Conservation (phyloP, 1,140 invertebrate species). For the Polypedilum vanderplanki region DNA sequence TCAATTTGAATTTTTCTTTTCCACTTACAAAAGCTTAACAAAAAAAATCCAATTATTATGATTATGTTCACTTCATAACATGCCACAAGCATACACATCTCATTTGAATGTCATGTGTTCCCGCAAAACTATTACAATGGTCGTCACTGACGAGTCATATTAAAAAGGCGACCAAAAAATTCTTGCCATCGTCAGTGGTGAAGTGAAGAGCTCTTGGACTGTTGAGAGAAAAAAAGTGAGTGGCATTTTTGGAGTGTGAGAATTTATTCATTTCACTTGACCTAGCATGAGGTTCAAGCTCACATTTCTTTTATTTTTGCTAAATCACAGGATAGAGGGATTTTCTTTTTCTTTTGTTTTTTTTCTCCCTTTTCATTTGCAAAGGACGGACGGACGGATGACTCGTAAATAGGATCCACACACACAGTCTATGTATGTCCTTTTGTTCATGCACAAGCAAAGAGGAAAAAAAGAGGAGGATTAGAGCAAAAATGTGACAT, state of each 20-base stretch:
- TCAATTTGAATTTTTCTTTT: too few species aligned
- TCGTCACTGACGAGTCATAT: not conserved
- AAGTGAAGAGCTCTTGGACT: too few species aligned
- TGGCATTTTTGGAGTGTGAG: not conserved
- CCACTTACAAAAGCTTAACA: not conserved
- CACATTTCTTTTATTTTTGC: not conserved
- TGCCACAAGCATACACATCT: not conserved
- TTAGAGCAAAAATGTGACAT: not conserved
- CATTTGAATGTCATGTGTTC: not conserved
- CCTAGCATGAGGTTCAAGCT: not conserved
- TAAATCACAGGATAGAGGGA: not conserved
- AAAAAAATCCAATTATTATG: slow-evolving; percentile 1
- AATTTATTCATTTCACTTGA: slow-evolving; percentile 10
- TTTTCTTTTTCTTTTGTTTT: too few species aligned
- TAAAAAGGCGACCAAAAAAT: too few species aligned
- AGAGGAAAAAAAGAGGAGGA: too few species aligned
- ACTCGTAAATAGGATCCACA: too few species aligned
- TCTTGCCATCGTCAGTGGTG: too few species aligned
- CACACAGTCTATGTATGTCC: too few species aligned
- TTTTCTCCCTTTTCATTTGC: too few species aligned
- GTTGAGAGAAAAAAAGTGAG: not conserved
- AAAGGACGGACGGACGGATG: too few species aligned
- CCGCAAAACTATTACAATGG: slow-evolving; percentile 4
- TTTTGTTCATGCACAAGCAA: too few species aligned
- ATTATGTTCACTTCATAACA: slow-evolving; percentile 19